A percentile compares a stretch with the other conserved stretches of the same genome.
Conservation (phyloP, 2,113 vertebrate species). For the Fregata magnificens region DNA sequence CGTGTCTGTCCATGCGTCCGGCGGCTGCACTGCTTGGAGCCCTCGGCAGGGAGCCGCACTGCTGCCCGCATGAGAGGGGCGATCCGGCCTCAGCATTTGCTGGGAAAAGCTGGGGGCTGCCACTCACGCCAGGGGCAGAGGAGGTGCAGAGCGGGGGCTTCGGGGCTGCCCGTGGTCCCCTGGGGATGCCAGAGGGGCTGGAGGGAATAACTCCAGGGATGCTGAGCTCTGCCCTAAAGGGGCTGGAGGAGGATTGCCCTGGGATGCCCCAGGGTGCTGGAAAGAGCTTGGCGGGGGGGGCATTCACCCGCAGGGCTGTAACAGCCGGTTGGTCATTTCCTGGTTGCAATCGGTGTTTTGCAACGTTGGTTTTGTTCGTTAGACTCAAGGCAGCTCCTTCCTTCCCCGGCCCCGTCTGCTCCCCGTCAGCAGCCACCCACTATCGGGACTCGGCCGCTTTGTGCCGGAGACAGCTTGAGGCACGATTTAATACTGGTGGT, state of each 20-base stretch:
- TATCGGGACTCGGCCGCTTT: background rate
- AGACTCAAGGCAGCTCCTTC: background rate
- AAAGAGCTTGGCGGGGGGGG: background rate
- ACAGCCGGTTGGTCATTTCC: accelerated
- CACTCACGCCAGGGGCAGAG: background rate
- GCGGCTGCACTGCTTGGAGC: background rate
- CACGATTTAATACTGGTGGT: background rate
- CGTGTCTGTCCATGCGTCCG: accelerated
- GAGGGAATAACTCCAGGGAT: background rate
- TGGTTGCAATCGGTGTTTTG: background rate
- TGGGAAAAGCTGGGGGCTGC: background rate
- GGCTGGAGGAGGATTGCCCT: background rate
- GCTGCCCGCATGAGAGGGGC: background rate
- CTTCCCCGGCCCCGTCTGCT: background rate
- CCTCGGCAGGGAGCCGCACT: background rate
- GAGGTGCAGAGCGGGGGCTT: background rate
- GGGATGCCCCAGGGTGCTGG: background rate
- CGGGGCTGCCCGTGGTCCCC: background rate
- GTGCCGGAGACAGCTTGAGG: accelerated
- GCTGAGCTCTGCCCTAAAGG: background rate
- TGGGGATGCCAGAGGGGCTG: background rate
- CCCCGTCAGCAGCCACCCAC: background rate
- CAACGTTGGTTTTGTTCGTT: background rate
- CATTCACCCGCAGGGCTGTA: background rate
- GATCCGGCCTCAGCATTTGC: accelerated